A percentile compares a stretch with the other conserved stretches of the same genome.
phyloP scores from a whole-genome alignment of 1,140 invertebrate genomes.

The Ylistrum balloti region DNA sequence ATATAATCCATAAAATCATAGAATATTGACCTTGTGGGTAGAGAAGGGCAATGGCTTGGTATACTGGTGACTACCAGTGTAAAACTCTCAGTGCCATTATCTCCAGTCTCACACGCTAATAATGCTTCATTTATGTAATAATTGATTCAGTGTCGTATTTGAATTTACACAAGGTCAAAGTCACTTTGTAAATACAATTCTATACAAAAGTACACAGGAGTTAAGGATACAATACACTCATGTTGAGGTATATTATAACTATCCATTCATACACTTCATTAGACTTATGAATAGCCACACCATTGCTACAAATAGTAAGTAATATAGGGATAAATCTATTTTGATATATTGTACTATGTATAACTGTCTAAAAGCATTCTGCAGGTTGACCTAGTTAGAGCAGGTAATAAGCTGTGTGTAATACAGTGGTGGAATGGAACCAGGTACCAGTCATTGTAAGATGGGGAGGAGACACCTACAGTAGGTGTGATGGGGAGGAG shows the following conservation, averaged over 20 bases:
- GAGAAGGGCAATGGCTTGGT: not conserved
- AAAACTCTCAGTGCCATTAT: not conserved
- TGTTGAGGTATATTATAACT: not conserved
- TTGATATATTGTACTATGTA: conserved; percentile 15
- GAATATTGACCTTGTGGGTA: not conserved
- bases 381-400: not conserved
- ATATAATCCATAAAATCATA: conserved; percentile 22
- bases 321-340: conserved; percentile 10
- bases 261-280: conserved; percentile 27
- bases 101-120: not conserved
- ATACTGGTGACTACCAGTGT: not conserved
- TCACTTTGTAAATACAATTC: not conserved
- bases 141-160: not conserved
- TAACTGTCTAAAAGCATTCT: conserved; percentile 3
- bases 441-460: not conserved
- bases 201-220: not conserved
- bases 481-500: not conserved
- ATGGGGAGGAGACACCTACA: not conserved
- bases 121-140: not conserved
- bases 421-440: too few relatives aligned
- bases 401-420: not conserved
- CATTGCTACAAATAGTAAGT: not conserved
- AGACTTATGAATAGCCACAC: not conserved
- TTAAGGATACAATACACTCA: not conserved
- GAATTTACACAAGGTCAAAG: not conserved